These are phyloP conservation scores for Dorcus parallelipipedus DNA, from an alignment of 2,888 invertebrate species.

Conservation along the genomic window DNA sequence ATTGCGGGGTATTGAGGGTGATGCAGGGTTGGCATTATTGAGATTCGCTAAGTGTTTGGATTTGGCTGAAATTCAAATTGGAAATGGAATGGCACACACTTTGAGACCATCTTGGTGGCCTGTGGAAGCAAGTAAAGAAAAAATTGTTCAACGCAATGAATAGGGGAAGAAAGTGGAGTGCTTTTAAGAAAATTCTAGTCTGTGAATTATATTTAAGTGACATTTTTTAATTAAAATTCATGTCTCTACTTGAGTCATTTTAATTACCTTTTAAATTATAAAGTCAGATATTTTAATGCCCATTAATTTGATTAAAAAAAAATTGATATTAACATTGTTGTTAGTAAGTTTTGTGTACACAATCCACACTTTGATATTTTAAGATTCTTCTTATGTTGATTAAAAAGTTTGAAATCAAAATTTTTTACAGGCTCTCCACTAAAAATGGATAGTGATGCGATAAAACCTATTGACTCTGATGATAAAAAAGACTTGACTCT, in stretches of 20 bases:
- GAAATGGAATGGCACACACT: constrained; percentile 54
- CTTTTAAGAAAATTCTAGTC: constrained; percentile 1
- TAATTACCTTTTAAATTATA: neutral
- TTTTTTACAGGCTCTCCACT: too few species aligned
- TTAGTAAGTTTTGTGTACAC: too few species aligned
- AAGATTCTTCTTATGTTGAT: too few species aligned
- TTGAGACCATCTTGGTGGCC: constrained; percentile 84
- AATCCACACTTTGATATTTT: too few species aligned
- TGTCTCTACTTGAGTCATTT: neutral
- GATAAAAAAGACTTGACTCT: too few species aligned
- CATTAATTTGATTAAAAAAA: too few species aligned
- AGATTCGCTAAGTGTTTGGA: constrained; percentile 68
- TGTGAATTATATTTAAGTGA: neutral
- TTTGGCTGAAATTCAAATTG: constrained; percentile 57
- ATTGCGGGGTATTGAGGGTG: constrained; percentile 57
- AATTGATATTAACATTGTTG: too few species aligned
- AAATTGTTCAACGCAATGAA: constrained; percentile 37
- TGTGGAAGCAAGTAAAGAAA: constrained; percentile 63
- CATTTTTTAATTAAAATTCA: neutral
- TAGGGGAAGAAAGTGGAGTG: constrained; percentile 2
- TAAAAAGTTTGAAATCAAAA: too few species aligned
- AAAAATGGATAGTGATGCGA: too few species aligned
- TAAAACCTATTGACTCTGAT: neutral
- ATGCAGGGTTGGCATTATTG: constrained; percentile 68
- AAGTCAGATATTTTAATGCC: too few species aligned